A percentile compares a stretch with the other conserved stretches of the same genome.
Evolutionary conservation across 2,888 invertebrate species (phyloP).

Genomic region (Noctua fimbriata): DNA sequence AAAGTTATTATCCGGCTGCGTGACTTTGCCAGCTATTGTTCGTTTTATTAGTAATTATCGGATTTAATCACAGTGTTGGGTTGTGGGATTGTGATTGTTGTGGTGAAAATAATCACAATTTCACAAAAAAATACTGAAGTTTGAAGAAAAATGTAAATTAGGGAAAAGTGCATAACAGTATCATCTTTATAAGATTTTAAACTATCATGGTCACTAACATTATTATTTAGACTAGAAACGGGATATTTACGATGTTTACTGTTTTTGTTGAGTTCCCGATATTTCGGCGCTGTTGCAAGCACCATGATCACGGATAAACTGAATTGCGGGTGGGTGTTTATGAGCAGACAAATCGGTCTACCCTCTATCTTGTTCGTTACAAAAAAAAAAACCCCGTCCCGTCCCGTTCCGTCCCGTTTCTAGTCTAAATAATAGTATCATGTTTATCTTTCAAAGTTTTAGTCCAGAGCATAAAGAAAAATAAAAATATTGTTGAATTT

Average conservation of each 20-base stretch:
- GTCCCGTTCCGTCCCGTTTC: too few relatives aligned
- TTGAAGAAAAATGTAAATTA: neutral
- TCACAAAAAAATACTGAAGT: neutral
- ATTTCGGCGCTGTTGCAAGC: too few relatives aligned
- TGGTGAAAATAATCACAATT: neutral
- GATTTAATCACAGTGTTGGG: slow-evolving; percentile 28
- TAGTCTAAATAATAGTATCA: neutral
- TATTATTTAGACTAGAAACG: too few relatives aligned
- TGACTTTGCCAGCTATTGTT: slow-evolving; percentile 54
- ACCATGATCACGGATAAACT: too few relatives aligned
- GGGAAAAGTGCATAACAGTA: neutral
- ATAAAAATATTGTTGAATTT: neutral
- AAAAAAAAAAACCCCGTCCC: too few relatives aligned
- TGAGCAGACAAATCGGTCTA: too few relatives aligned
- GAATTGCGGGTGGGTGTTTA: too few relatives aligned
- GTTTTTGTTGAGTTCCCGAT: too few relatives aligned
- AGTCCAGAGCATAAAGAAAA: neutral
- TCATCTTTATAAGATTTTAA: too few relatives aligned
- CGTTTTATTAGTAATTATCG: slow-evolving; percentile 47
- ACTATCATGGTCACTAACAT: too few relatives aligned
- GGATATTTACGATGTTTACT: too few relatives aligned
- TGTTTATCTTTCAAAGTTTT: neutral
- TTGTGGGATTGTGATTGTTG: neutral
- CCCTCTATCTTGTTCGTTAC: too few relatives aligned
- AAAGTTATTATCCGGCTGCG: slow-evolving; percentile 61